Base-by-base conservation (phyloP, 1,140 invertebrate species). In the Manduca sexta region DNA sequence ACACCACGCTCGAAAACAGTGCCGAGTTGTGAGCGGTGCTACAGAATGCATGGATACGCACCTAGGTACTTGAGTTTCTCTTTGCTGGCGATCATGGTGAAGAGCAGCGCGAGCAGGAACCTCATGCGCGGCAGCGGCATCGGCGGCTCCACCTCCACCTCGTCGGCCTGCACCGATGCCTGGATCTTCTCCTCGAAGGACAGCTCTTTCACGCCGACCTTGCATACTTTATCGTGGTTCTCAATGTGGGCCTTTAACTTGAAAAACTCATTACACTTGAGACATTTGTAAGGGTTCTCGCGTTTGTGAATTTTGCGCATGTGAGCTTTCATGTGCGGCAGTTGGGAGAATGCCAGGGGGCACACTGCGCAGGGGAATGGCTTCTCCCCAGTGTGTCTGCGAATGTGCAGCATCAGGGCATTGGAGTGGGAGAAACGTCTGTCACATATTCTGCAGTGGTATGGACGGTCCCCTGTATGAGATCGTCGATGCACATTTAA, bases 401-500 rank as follows among this genome's bases (percentile, higher is more conserved):
- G 86, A 2, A 92, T 91, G 68, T 95, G 94, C 10, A 94, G 77
- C 76, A 94, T 94, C 3, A 95, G 79, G 0, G 93, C 93, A n/a
- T 93, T 94, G 0, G 93, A 95, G 72, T 96, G 93, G 2, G 93
- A 91, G 66, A 95, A 95, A 1, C 92, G 92, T 58, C 93, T 91
- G 86, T 92, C 91, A 68, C 93, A 95, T 33, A 95, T 91, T 56
- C 88, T 64, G 38, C 94, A 96, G 10, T 92, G 87, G 66, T 95
- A 96, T 0, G 94, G 95, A 33, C 93, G 88, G 56, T 93, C 93
- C 0, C 94, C 94, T 0, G 92, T 93, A 65, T 99, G 97, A 5
- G 95, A 96, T 21, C 97, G 89, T 88, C 95, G 94, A 68, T 99
- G 97, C 1, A 98, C 93, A 44, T 95, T 97, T 41, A 98, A 88